Evolutionary conservation across 2,888 invertebrate genomes (phyloP).

Genomic region (Stenodema calcarata): DNA sequence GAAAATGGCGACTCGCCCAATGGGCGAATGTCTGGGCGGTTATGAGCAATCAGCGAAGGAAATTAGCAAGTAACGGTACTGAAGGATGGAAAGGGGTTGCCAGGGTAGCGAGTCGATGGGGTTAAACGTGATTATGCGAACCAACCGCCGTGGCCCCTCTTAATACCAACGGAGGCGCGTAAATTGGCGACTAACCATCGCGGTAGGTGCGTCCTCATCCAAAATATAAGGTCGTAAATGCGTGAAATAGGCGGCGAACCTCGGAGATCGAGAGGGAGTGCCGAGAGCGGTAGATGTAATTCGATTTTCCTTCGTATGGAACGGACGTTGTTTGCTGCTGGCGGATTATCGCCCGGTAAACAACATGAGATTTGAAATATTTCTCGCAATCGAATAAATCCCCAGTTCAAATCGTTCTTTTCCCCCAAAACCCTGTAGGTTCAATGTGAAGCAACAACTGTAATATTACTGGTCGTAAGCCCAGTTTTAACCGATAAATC

Average conservation of each 20-base stretch:
- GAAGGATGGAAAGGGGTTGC: background rate
- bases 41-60: conserved; percentile 43
- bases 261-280: background rate
- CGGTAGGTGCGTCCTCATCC: background rate
- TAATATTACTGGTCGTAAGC: no score
- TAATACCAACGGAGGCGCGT: conserved; percentile 4
- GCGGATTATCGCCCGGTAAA: conserved; percentile 33
- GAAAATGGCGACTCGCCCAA: conserved; percentile 47
- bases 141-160: conserved; percentile 30
- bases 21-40: conserved; percentile 46
- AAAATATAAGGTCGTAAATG: conserved; percentile 32
- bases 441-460: no score
- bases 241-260: conserved; percentile 31
- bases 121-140: conserved; percentile 40
- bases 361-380: background rate
- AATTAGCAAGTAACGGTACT: conserved; percentile 29
- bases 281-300: background rate
- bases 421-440: no score
- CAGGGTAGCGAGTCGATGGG: conserved; percentile 22
- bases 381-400: no score
- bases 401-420: no score
- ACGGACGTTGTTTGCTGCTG: background rate
- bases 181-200: conserved; percentile 21
- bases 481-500: no score
- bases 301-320: conserved; percentile 11